Percentiles rank a stretch among this genome's conserved stretches.
Evolutionary conservation across 2,113 vertebrate species (phyloP).

Genomic region (Fulmarus glacialis): DNA sequence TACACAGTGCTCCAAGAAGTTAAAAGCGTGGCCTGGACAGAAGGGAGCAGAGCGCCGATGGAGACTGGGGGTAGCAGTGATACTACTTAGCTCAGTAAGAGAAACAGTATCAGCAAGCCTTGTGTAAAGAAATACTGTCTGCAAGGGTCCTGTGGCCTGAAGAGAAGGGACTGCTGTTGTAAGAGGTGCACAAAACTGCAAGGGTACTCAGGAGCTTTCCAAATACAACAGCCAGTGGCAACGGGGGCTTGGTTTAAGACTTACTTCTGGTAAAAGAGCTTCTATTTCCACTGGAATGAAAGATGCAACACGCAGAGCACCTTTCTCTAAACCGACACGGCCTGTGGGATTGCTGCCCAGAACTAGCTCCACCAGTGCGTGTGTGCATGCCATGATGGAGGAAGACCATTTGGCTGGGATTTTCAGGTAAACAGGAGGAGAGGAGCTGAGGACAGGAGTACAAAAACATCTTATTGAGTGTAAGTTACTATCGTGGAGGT

Average conservation of each 20-base stretch:
- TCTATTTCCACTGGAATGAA: background rate
- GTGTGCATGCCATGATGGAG: background rate
- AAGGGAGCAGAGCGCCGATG: background rate
- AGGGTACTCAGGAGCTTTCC: background rate
- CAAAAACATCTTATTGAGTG: background rate
- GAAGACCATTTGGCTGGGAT: background rate
- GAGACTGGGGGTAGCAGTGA: background rate
- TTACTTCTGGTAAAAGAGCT: background rate
- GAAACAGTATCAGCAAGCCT: background rate
- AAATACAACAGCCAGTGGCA: background rate
- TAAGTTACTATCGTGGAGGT: background rate
- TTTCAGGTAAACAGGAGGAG: background rate
- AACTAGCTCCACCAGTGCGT: background rate
- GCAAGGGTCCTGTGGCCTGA: background rate
- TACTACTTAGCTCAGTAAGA: background rate
- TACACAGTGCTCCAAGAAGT: background rate
- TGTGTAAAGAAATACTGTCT: background rate
- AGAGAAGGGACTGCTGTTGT: background rate
- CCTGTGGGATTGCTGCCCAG: background rate
- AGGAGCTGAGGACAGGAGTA: background rate
- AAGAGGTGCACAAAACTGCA: background rate
- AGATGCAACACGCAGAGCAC: background rate
- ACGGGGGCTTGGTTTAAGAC: background rate
- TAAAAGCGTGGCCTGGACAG: background rate
- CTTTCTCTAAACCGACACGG: fast-evolving